A percentile compares a stretch with the other conserved stretches of the same genome.
phyloP scores from a whole-genome alignment of 2,797 vertebrate species.

The Sebastes cheni region DNA sequence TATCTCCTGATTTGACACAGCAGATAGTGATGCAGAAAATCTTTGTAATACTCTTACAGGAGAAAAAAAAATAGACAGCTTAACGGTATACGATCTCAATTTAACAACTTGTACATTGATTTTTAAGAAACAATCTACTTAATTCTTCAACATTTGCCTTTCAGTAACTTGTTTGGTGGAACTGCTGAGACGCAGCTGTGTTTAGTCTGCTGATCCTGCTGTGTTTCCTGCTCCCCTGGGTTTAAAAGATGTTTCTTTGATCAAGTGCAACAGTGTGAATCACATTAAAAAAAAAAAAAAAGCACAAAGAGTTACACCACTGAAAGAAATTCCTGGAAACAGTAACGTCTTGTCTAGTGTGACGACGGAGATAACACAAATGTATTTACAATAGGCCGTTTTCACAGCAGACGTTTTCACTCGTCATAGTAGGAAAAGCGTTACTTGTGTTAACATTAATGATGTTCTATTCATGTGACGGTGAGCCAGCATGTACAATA shows the following conservation, averaged over 20 bases:
- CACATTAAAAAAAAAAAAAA: background rate
- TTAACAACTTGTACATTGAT: background rate
- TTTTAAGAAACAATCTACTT: background rate
- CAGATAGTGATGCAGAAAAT: background rate
- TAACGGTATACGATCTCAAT: background rate
- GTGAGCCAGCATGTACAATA: background rate
- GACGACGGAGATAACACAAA: background rate
- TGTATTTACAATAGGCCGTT: conserved; percentile 24
- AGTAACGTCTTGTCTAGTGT: conserved; percentile 10
- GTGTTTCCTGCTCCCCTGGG: background rate
- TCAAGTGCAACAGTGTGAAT: conserved; percentile 25
- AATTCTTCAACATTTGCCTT: background rate
- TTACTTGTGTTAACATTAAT: background rate
- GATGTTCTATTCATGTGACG: background rate
- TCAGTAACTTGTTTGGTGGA: conserved; percentile 54
- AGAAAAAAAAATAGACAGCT: background rate
- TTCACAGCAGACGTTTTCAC: conserved; percentile 4
- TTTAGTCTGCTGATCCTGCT: background rate
- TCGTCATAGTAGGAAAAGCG: background rate
- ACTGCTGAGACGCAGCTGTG: conserved; percentile 9
- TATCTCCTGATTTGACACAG: conserved; percentile 3
- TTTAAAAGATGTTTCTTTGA: conserved; percentile 27
- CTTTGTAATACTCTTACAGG: background rate
- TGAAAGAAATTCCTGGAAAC: conserved; percentile 7
- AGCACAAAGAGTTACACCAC: background rate